Evolutionary conservation across 1,140 invertebrate genomes (phyloP), one percentile per base, ranked within the genome.

Genomic region (Sarcophaga bullata): DNA sequence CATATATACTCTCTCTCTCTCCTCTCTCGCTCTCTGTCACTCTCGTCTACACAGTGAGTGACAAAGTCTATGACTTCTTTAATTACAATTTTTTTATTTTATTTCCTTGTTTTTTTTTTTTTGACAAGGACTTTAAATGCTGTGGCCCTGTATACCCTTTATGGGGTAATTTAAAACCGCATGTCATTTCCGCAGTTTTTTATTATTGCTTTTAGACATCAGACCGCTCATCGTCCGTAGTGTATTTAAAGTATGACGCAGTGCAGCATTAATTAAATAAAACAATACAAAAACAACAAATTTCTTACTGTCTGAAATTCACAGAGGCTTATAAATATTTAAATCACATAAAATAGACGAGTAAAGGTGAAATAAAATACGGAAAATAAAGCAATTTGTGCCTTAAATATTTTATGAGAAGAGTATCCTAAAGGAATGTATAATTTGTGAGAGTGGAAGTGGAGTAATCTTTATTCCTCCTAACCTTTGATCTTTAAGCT

Each of bases 141-240:
- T 37, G 25, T 37, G 54, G 54, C 6, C 15, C 13, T 72, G 62
- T 72, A 76, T 49, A 49, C 47, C n/a, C 46, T 48, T 49, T 76
- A n/a, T 76, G 46, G 73, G 73, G 47, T 49, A 15, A 76, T 48
- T 48, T 76, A 76, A 76, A 76, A 76, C 73, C 73, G 73, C 73
- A 76, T 76, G n/a, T 47, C 46, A 76, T 76, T 48, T 76, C 73
- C 48, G 73, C 47, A 76, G 52, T n/a, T 58, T 58, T 58, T 58
- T 58, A 58, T 58, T 58, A 58, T n/a, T 11, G 13, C 4, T 58
- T 58, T 58, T 58, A 58, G 15, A 58, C 54, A n/a, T 13, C 50
- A 58, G 7, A 58, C 25, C 54, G 15, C 54, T 15, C 15, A 11
- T 58, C 15, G 11, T 58, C 15, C 15, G 11, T 58, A 58, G n/a